Conservation (phyloP, 2,888 invertebrate genomes). For the Germaria angustata region DNA sequence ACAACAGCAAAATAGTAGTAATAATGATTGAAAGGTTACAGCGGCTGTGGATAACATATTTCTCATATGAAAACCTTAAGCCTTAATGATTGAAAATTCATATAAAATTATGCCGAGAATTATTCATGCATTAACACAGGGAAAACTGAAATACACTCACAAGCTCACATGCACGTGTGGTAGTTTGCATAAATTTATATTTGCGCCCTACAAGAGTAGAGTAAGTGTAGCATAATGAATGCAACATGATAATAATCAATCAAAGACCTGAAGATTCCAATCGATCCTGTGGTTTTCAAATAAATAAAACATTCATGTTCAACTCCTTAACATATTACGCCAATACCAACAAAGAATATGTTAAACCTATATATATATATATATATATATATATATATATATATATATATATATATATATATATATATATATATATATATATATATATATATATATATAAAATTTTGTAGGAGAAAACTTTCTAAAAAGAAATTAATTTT, state of each 20-base stretch:
- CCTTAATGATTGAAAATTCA: conserved; percentile 52
- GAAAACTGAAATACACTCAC: conserved; percentile 15
- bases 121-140: conserved; percentile 60
- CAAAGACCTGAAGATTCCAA: not conserved
- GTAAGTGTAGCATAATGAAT: not conserved
- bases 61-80: conserved; percentile 33
- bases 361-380: too few relatives aligned
- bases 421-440: too few relatives aligned
- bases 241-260: not conserved
- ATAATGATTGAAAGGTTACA: conserved; percentile 63
- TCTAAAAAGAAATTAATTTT: too few relatives aligned
- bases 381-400: too few relatives aligned
- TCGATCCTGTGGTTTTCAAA: not conserved
- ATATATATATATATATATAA: too few relatives aligned
- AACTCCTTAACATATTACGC: too few relatives aligned
- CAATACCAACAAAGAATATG: too few relatives aligned
- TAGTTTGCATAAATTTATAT: conserved; percentile 7
- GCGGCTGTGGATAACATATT: conserved; percentile 5
- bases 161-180: not conserved
- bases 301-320: not conserved
- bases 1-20: conserved; percentile 12
- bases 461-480: too few relatives aligned
- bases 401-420: too few relatives aligned
- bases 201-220: not conserved
- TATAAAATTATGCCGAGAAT: conserved; percentile 57